These are phyloP conservation scores for Nomada goodeniana DNA, from an alignment of 2,888 invertebrate genomes.

Conservation along the genomic window DNA sequence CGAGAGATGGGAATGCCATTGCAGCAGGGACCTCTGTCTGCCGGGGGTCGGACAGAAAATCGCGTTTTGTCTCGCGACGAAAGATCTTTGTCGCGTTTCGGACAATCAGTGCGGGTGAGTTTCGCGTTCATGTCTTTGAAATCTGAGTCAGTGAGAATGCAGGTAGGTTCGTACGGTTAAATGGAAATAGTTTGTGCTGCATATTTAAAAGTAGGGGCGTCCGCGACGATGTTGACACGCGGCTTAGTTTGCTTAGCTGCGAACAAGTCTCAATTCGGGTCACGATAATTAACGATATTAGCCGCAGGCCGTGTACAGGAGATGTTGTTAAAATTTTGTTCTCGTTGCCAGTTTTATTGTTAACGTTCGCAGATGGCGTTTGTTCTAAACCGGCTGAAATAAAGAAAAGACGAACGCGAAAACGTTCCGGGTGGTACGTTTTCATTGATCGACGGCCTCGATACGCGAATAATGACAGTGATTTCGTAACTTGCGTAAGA, in stretches of 20 bases:
- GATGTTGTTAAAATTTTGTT: too few species aligned
- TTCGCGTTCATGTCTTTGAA: not conserved
- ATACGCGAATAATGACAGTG: conserved; percentile 68
- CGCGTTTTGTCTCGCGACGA: not conserved
- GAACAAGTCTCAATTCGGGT: too few species aligned
- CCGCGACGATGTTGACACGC: too few species aligned
- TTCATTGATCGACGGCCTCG: conserved; percentile 67
- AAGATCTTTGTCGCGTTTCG: not conserved
- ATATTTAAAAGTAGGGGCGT: not conserved
- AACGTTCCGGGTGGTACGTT: conserved; percentile 59
- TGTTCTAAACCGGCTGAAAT: not conserved
- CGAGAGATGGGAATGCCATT: conserved; percentile 33
- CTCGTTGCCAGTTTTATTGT: too few species aligned
- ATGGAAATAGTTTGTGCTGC: not conserved
- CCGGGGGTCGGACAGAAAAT: conserved; percentile 15
- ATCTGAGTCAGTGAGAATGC: not conserved
- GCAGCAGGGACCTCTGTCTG: conserved; percentile 5
- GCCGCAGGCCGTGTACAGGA: too few species aligned
- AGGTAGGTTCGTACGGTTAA: not conserved
- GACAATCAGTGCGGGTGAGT: not conserved
- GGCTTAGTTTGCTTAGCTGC: too few species aligned
- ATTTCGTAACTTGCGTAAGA: conserved; percentile 61
- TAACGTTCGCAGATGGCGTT: not conserved
- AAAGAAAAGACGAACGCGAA: conserved; percentile 26
- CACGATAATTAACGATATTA: too few species aligned